phyloP scores from a whole-genome alignment of 2,113 vertebrate genomes.

The Boleophthalmus pectinirostris region DNA sequence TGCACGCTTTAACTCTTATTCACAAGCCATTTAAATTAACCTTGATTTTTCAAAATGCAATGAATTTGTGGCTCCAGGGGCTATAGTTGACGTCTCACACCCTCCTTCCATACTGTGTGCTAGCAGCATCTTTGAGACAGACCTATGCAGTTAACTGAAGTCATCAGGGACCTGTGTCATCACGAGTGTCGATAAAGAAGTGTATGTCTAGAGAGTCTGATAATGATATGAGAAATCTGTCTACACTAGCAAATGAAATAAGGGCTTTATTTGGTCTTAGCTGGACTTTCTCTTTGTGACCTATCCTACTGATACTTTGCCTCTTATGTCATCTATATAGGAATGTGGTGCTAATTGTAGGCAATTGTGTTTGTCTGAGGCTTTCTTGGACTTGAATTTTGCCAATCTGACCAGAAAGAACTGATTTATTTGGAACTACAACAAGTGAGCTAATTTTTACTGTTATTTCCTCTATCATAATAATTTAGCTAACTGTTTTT shows the following conservation, averaged over 20 bases:
- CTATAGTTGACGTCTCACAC: not conserved
- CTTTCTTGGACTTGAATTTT: too few relatives aligned
- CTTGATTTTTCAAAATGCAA: conserved; percentile 1
- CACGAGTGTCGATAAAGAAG: not conserved
- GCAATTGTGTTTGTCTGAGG: too few relatives aligned
- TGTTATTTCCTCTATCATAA: too few relatives aligned
- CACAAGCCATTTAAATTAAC: conserved; percentile 8
- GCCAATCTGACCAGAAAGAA: too few relatives aligned
- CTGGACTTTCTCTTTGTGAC: not conserved
- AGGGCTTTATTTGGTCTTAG: not conserved
- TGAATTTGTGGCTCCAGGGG: not conserved
- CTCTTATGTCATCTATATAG: too few relatives aligned
- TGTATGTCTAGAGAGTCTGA: not conserved
- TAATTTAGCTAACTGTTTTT: too few relatives aligned
- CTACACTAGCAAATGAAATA: not conserved
- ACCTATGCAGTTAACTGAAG: not conserved
- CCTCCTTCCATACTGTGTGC: not conserved
- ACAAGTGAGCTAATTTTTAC: too few relatives aligned
- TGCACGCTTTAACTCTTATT: not conserved
- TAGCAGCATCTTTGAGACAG: not conserved
- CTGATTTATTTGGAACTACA: too few relatives aligned
- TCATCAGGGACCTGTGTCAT: conserved; percentile 4
- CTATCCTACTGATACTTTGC: too few relatives aligned
- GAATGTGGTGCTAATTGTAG: too few relatives aligned
- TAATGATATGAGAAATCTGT: not conserved